Base-by-base conservation (phyloP, 2,797 vertebrate genomes). In the Manis crassicaudata region DNA sequence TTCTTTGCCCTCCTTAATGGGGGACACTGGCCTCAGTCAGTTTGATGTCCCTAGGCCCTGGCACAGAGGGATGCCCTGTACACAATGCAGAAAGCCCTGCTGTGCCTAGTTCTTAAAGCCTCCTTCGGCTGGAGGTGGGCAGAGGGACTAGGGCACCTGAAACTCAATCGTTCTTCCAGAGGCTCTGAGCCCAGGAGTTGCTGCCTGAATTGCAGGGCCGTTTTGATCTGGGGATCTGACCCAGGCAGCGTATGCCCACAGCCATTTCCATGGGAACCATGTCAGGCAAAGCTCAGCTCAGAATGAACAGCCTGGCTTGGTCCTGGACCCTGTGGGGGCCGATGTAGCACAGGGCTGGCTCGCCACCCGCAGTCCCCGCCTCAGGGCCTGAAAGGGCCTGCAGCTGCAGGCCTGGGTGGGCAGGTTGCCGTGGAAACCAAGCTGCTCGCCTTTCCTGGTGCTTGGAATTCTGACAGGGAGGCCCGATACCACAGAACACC, bases 191-290 rank as follows among this genome's bases (percentile, higher is more conserved):
- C 62, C 0, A 0, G 29, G 79, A 85, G 50, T 76, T 79, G 67
- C 92, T 60, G 60, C 60, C 56, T 58, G n/a, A 80, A 60, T 10
- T 50, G n/a, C 60, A 82, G 56, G 62, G 92, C 50, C 21, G 58
- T 16, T 65, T 67, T 54, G 86, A 73, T 58, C 50, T 5, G 9
- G 88, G 46, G 23, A 52, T 94, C 82, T 97, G 96, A 88, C 93
- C 75, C 60, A 75, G 93, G 77, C 85, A 82, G 67, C 16, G 0
- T 23, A 43, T 85, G 84, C 70, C 81, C 92, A 92, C 75, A 29
- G 70, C 95, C 56, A 37, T 98, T 96, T 97, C 97, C 96, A 97
- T 97, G 96, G 97, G 97, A 98, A 97, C 97, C 9, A 0, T 7
- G 88, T 60, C 94, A 37, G 90, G 88, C 85, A 40, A 54, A 76